These are phyloP conservation scores for Cygnus atratus DNA, from an alignment of 2,113 vertebrate genomes.

Conservation along the genomic window DNA sequence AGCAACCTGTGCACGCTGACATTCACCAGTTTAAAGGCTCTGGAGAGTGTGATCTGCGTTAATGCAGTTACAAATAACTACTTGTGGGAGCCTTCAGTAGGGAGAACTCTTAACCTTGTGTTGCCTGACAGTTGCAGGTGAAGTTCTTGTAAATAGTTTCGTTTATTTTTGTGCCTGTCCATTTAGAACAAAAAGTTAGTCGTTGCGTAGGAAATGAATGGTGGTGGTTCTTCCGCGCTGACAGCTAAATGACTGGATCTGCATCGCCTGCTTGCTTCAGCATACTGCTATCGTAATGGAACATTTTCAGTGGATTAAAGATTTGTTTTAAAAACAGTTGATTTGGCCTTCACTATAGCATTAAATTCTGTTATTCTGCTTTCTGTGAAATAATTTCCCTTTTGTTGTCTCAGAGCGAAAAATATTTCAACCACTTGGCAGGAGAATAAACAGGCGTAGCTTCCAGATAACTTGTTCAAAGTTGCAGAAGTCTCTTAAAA, in stretches of 20 bases:
- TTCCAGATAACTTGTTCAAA: constrained; percentile 2
- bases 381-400: constrained; percentile 20
- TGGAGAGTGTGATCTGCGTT: neutral
- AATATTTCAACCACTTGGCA: constrained; percentile 15
- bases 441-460: neutral
- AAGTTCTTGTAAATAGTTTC: neutral
- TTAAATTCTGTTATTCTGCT: constrained; percentile 4
- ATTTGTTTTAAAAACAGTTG: constrained; percentile 14
- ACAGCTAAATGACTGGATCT: neutral
- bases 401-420: neutral
- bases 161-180: neutral
- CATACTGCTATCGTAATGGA: neutral
- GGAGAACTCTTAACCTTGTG: neutral
- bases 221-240: neutral
- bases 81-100: neutral
- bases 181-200: neutral
- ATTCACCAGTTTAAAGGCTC: neutral
- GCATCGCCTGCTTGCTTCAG: neutral
- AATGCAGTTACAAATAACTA: no score
- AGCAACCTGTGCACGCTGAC: neutral
- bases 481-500: neutral
- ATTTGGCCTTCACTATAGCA: neutral
- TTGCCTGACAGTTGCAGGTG: neutral
- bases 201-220: neutral
- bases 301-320: neutral